Percentiles rank a stretch among this genome's conserved stretches.
Evolutionary conservation across 2,888 invertebrate genomes (phyloP).

Genomic region (Pristionchus maxplancki): DNA sequence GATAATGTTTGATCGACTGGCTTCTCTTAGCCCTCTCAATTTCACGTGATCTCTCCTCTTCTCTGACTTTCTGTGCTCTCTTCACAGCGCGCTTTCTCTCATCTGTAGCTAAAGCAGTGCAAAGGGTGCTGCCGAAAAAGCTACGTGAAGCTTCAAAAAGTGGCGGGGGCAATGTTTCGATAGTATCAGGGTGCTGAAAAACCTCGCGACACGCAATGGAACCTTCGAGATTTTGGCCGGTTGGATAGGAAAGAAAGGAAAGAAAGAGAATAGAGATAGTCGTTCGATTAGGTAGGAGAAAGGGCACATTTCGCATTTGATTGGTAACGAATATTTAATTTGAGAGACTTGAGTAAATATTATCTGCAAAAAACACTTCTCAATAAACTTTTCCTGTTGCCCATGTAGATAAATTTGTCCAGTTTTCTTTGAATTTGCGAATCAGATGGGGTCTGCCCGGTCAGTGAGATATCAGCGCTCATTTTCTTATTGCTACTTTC

Average conservation of each 20-base stretch:
- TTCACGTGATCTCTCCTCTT: not conserved
- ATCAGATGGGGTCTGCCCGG: no score
- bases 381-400: no score
- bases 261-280: not conserved
- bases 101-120: not conserved
- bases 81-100: not conserved
- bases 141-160: not conserved
- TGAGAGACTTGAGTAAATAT: no score
- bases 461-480: no score
- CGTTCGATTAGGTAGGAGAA: not conserved
- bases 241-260: not conserved
- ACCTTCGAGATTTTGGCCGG: not conserved
- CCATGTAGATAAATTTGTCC: no score
- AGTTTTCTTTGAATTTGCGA: no score
- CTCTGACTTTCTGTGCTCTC: not conserved
- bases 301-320: not conserved
- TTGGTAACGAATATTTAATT: not conserved
- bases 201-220: not conserved
- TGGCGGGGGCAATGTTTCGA: not conserved
- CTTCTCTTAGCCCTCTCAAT: not conserved
- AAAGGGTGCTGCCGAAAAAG: not conserved
- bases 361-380: no score
- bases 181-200: not conserved
- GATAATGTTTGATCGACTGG: constrained; percentile 42
- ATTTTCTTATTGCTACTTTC: no score